Evolutionary conservation across 2,113 vertebrate species (phyloP).

Genomic region (Rhizomys pruinosus): DNA sequence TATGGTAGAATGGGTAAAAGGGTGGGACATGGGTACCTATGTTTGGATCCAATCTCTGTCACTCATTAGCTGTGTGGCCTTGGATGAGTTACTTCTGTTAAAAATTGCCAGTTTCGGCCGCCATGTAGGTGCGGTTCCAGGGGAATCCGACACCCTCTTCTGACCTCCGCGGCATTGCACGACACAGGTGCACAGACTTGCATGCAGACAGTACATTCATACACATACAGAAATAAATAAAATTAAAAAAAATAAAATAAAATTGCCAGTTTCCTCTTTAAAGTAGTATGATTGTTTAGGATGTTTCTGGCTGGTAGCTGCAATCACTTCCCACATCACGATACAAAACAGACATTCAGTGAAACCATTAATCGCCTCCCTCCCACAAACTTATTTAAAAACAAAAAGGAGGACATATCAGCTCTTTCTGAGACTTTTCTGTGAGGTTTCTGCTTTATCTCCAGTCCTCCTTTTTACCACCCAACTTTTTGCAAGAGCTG

Average conservation of each 20-base stretch:
- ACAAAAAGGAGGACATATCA: not conserved
- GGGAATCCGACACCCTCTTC: too few relatives aligned
- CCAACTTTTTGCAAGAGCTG: constrained; percentile 14
- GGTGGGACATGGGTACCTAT: not conserved
- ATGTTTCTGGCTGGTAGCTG: not conserved
- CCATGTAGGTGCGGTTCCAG: too few relatives aligned
- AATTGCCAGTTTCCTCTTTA: constrained; percentile 13
- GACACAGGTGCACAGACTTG: too few relatives aligned
- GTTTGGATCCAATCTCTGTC: not conserved
- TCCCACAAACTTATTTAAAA: not conserved
- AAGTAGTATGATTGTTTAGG: not conserved
- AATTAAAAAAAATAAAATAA: too few relatives aligned
- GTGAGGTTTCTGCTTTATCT: not conserved
- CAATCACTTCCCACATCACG: not conserved
- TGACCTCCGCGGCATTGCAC: too few relatives aligned
- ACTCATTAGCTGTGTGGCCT: not conserved
- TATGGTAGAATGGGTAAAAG: not conserved
- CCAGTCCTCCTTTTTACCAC: not conserved
- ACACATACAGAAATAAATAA: too few relatives aligned
- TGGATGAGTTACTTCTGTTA: not conserved
- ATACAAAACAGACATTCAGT: constrained; percentile 28
- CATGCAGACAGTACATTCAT: too few relatives aligned
- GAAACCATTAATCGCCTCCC: not conserved
- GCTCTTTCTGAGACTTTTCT: not conserved
- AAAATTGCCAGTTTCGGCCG: not conserved